Conservation (phyloP, 2,888 invertebrate species). For the Troides aeacus region DNA sequence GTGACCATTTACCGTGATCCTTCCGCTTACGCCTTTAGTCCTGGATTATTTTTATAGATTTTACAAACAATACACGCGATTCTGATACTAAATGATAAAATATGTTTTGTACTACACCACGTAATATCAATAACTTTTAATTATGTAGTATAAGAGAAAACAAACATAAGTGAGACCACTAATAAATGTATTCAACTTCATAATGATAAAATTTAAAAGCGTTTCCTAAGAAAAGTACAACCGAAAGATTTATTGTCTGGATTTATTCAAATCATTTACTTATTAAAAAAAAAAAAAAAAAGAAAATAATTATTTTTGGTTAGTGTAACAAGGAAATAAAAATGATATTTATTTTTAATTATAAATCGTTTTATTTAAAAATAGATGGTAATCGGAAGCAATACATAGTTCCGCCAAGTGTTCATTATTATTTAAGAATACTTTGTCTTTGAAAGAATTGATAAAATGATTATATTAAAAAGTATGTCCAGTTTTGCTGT, state of each 20-base stretch:
- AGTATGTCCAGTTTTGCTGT: neutral
- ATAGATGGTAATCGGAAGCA: too few species aligned
- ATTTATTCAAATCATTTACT: too few species aligned
- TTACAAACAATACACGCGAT: neutral
- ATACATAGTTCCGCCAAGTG: too few species aligned
- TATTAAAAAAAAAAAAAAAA: too few species aligned
- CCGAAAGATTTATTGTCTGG: too few species aligned
- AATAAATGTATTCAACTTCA: neutral
- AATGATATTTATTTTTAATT: too few species aligned
- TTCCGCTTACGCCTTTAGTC: constrained; percentile 82
- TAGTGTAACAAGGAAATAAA: too few species aligned
- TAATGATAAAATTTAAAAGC: neutral
- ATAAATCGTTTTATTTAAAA: too few species aligned
- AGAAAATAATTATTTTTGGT: too few species aligned
- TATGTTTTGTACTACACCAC: neutral
- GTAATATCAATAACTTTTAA: neutral
- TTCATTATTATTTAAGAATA: too few species aligned
- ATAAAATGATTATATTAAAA: neutral
- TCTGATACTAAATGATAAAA: neutral
- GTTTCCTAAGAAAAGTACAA: too few species aligned
- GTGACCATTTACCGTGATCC: constrained; percentile 84
- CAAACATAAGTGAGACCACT: neutral
- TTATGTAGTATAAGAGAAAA: neutral
- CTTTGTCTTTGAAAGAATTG: neutral
- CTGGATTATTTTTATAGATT: constrained; percentile 47